Base-by-base conservation (phyloP, 2,113 vertebrate genomes). In the Triplophysa tibetana region DNA sequence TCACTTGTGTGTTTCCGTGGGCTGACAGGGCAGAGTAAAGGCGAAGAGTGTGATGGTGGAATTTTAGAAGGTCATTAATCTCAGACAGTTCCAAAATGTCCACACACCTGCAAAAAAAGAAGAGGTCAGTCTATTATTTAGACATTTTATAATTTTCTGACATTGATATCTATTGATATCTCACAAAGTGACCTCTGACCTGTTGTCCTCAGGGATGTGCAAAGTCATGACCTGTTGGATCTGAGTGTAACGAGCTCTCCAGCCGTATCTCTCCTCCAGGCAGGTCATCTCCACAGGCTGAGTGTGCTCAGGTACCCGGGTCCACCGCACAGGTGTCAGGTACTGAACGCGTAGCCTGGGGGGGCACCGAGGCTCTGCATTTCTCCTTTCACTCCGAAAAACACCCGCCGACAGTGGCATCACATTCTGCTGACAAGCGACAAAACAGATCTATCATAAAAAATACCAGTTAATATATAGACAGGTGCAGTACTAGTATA, bases 201-300 rank as follows among this genome's bases (percentile, higher is more conserved):
- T 98, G 93, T 95, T 96, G 89, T 98, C 96, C 88, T 99, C 95
- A 0, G 97, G 97, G 84, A 99, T 96, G 48, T 97, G 94, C 68
- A 99, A 93, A 1, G 90, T 92, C 95, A 98, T 94, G 88, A 95
- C 94, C 91, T 96, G 95, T 80, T 95, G 89, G 48, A 94, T 93
- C 45, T 95, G 93, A 63, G 88, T 68, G 74, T 95, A 96, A 65
- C 95, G 93, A 66, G 97, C 91, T 88, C 92, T 93, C 97, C 97
- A 99, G 69, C 97, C 97, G 0, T 94, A 94, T 17, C 89, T 90
- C 52, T 96, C 95, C 69, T 95, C 95, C 61, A 94, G 91, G 0
- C 90, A 87, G 60, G 94, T 93, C 13, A 96, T 89, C 23, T 91
- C 90, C 78, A 96, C 95, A 74, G 93, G 93, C 61, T 94, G 75